Base-by-base conservation (phyloP, 1,140 invertebrate genomes). In the Andrena cerasifolii region DNA sequence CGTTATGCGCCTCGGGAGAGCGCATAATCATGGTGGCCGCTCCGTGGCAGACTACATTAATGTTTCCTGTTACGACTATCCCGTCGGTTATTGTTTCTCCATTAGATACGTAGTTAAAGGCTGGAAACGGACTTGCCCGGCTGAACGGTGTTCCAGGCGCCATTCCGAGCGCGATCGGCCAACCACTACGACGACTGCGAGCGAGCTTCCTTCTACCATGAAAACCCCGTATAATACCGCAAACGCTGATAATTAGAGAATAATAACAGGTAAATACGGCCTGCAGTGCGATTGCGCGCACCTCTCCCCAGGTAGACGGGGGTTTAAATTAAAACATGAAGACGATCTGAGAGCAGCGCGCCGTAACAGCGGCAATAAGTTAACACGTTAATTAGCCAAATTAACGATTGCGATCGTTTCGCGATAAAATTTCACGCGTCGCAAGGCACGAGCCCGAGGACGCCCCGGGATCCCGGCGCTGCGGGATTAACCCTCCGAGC, bases 31-130 rank as follows among this genome's bases (percentile, higher is more conserved):
- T 33, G 33, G n/a, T 61, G 31, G 36, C 24, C 49, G 49, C 14
- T 31, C 26, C 56, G 21, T 1, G 40, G 59, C 18, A 47, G 49
- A 54, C 54, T 63, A 73, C 49, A 67, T 82, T 82, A 78, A 73
- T 4, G 54, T 73, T 73, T 68, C 79, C 72, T 63, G 74, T 70
- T 83, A 78, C 54, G 62, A 51, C 28, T 24, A 59, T 58, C 14
- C 58, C n/a, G 49, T 26, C 10, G 33, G 43, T 78, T 81, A 78
- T 78, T 59, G 45, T 72, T 78, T 63, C 75, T 63, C 56, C 54
- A 78, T 72, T 78, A 36, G 26, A 77, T 65, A 70, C 47, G 26
- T 26, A 24, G 16, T 83, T 72, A 53, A 80, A 51, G 14, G 28
- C n/a, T 18, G 21, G 36, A 71, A 76, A 76, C 33, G 1, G 51